Evolutionary conservation across 2,888 invertebrate species (phyloP).

Genomic region (Prostheceraeus crozeri): DNA sequence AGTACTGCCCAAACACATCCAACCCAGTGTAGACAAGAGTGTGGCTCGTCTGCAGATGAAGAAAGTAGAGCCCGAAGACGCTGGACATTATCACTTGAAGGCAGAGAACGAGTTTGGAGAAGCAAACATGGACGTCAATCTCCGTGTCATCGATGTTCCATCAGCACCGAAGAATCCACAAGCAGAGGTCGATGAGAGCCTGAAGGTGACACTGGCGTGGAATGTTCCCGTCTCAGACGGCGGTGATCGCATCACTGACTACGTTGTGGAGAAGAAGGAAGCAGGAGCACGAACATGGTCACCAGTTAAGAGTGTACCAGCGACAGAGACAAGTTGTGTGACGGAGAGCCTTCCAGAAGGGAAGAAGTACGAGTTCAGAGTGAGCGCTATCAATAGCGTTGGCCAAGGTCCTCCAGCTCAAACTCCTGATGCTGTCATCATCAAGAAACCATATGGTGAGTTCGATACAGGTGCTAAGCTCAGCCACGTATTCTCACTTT

Average conservation of each 20-base stretch:
- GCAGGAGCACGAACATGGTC: conserved; percentile 70
- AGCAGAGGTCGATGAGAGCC: conserved; percentile 24
- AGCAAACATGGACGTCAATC: conserved; percentile 48
- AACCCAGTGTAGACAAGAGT: neutral
- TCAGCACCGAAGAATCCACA: conserved; percentile 35
- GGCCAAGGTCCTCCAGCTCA: conserved; percentile 48
- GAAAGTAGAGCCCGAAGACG: conserved; percentile 40
- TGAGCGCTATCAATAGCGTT: conserved; percentile 53
- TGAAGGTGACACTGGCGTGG: conserved; percentile 51
- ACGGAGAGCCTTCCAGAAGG: conserved; percentile 53
- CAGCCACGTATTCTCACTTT: too few relatives aligned
- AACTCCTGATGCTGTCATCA: conserved; percentile 63
- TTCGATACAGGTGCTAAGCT: too few relatives aligned
- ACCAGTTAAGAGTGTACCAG: conserved; percentile 42
- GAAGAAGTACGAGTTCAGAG: conserved; percentile 49
- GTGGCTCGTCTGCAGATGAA: conserved; percentile 2
- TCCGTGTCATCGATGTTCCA: conserved; percentile 45
- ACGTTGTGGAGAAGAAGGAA: conserved; percentile 59
- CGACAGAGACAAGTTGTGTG: conserved; percentile 48
- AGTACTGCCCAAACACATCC: neutral
- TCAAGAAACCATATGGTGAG: conserved; percentile 21
- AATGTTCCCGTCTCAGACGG: conserved; percentile 52
- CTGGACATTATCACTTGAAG: conserved; percentile 44
- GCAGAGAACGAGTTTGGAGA: conserved; percentile 51
- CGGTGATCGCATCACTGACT: conserved; percentile 50